These are phyloP conservation scores for Xestia c-nigrum DNA, from an alignment of 2,888 invertebrate species.

Conservation along the genomic window DNA sequence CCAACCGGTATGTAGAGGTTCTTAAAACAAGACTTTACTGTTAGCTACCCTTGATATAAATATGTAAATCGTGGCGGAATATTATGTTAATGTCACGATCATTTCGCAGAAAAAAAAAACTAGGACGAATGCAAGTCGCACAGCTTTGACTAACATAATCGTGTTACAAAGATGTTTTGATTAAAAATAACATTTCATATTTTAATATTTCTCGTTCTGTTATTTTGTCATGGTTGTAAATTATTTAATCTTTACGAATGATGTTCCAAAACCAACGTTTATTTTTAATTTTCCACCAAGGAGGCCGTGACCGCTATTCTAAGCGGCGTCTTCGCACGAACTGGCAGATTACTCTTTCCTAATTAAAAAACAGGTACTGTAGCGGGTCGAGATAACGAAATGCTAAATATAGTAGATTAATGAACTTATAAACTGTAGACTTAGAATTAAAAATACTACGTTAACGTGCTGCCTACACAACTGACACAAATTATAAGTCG, in stretches of 20 bases:
- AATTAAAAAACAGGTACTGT: slow-evolving; percentile 74
- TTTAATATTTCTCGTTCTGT: slow-evolving; percentile 51
- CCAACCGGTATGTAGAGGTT: slow-evolving; percentile 52
- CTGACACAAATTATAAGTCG: slow-evolving; percentile 48
- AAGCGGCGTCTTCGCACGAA: slow-evolving; percentile 72
- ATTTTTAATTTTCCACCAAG: slow-evolving; percentile 68
- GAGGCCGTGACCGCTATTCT: slow-evolving; percentile 72
- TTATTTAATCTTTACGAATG: slow-evolving; percentile 59
- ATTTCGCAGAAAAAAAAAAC: slow-evolving; percentile 62
- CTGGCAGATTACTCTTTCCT: slow-evolving; percentile 70
- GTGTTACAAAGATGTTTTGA: slow-evolving; percentile 41
- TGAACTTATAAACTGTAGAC: slow-evolving; percentile 64
- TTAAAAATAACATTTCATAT: slow-evolving; percentile 46
- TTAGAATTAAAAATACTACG: slow-evolving; percentile 34
- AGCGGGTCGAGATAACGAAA: slow-evolving; percentile 65
- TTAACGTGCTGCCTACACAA: slow-evolving; percentile 35
- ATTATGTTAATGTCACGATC: slow-evolving; percentile 55
- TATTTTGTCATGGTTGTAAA: slow-evolving; percentile 62
- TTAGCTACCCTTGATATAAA: slow-evolving; percentile 68
- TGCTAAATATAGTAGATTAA: slow-evolving; percentile 62
- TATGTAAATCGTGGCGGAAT: slow-evolving; percentile 55
- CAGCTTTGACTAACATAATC: slow-evolving; percentile 43
- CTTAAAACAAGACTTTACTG: slow-evolving; percentile 62
- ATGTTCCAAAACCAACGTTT: slow-evolving; percentile 60
- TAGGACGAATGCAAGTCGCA: slow-evolving; percentile 60